Conservation (phyloP, 2,888 invertebrate genomes). For the Conus canariensis region DNA sequence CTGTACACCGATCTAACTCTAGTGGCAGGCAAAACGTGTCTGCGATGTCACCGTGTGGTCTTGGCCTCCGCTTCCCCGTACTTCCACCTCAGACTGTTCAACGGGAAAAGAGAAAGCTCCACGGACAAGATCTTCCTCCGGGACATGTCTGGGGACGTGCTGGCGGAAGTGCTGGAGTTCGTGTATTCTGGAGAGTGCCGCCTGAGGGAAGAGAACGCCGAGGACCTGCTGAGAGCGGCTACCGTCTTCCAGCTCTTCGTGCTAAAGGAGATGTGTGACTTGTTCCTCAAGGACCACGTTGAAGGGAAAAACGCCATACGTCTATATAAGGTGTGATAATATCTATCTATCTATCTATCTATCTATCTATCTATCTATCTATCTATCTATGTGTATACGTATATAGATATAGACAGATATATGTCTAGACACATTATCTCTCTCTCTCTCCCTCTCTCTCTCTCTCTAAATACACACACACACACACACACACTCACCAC, state of each 20-base stretch:
- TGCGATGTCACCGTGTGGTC: constrained; percentile 48
- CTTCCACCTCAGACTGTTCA: constrained; percentile 49
- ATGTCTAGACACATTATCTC: too few relatives aligned
- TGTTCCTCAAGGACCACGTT: constrained; percentile 86
- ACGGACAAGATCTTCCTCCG: constrained; percentile 46
- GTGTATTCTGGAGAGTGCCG: constrained; percentile 89
- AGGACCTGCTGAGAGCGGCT: constrained; percentile 85
- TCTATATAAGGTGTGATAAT: constrained; percentile 87
- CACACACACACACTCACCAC: too few relatives aligned
- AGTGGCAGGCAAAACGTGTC: constrained; percentile 43
- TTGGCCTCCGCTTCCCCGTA: constrained; percentile 49
- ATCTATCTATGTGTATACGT: neutral
- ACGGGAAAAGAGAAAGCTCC: constrained; percentile 45
- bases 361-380: neutral
- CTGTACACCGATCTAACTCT: constrained; percentile 51
- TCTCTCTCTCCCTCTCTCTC: too few relatives aligned
- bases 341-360: constrained; percentile 67
- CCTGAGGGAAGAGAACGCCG: constrained; percentile 88
- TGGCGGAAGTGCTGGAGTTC: constrained; percentile 89
- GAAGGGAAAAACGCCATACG: constrained; percentile 89
- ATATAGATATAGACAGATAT: neutral
- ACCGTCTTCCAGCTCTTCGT: constrained; percentile 92
- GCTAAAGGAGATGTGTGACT: constrained; percentile 88
- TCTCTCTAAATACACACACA: too few relatives aligned
- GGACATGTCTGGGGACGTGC: constrained; percentile 84